Conservation (phyloP, 2,113 vertebrate genomes). For the Chaetorhynchus papuensis region DNA sequence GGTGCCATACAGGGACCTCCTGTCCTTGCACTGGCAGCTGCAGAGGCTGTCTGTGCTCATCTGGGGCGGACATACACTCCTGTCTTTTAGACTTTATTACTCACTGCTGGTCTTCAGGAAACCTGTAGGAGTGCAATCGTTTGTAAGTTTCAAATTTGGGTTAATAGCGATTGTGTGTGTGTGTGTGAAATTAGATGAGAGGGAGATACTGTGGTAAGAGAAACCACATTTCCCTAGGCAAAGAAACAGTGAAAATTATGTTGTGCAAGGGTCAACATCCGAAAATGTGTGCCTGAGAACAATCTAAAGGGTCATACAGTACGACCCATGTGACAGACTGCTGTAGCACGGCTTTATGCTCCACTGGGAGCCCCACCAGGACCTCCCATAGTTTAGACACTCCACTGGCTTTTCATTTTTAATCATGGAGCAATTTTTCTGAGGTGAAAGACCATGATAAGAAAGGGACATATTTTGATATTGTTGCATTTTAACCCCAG, state of each 20-base stretch:
- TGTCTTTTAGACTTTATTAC: neutral
- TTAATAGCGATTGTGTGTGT: neutral
- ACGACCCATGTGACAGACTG: too few relatives aligned
- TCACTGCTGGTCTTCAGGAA: neutral
- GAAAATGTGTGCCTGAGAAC: neutral
- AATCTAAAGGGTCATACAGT: neutral
- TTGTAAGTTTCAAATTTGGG: neutral
- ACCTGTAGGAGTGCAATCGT: rapidly evolving
- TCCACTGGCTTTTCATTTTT: neutral
- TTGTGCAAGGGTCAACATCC: neutral
- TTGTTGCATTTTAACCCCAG: neutral
- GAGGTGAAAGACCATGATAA: neutral
- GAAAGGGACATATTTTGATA: neutral
- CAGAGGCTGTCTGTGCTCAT: neutral
- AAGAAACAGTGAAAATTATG: neutral
- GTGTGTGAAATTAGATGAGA: neutral
- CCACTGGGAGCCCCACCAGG: neutral
- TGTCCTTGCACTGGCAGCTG: neutral
- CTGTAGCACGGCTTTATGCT: neutral
- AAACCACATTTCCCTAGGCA: neutral
- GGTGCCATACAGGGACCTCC: neutral
- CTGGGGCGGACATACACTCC: neutral
- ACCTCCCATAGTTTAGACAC: neutral
- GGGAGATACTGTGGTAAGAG: neutral
- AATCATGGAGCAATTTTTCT: neutral